Evolutionary conservation across 2,797 vertebrate species (phyloP), one percentile per base, ranked within the genome.

Genomic region (Pelobates cultripes): DNA sequence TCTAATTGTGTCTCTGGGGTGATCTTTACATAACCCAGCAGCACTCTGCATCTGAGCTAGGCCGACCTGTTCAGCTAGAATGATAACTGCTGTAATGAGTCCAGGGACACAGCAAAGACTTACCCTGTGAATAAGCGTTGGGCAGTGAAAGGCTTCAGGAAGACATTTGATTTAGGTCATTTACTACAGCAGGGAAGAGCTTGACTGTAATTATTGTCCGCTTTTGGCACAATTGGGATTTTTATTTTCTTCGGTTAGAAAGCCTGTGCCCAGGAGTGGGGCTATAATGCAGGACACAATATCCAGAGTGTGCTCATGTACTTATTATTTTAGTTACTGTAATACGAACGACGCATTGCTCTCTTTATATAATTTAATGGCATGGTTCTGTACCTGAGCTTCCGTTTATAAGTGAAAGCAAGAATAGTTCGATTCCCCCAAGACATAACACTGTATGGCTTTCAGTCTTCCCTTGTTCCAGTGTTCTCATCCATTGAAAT

Each of bases 31-130:
- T 84, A 81, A 71, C 84, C 88, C 81, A 73, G 88, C 61, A 88
- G 64, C 81, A 73, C 84, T 78, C 85, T 83, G 3, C n/a, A 73
- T 84, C 40, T 43, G 8, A 79, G 73, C 68, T 73, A 85, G 84
- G 84, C 87, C 87, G 0, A 86, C 69, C 4, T 70, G 74, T 83
- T 74, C 66, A 85, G 3, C 86, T 79, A 87, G 85, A 84, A 88
- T 85, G 88, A 83, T 85, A 77, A 9, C 83, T 88, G 84, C 72
- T 81, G 84, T 87, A 86, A 83, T 87, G 12, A 87, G 82, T 85
- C 84, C 67, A 60, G 57, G 57, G 75, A 83, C 55, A 86, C 86
- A 79, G 57, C 82, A 67, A 51, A 79, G 57, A 75, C 60, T 63
- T 61, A 51, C 70, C 60, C 14, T 8, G 53, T 44, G 57, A 72